Percentiles rank a stretch among this genome's conserved stretches.
Conservation (phyloP, 2,888 invertebrate genomes). For the Margaritifera margaritifera region DNA sequence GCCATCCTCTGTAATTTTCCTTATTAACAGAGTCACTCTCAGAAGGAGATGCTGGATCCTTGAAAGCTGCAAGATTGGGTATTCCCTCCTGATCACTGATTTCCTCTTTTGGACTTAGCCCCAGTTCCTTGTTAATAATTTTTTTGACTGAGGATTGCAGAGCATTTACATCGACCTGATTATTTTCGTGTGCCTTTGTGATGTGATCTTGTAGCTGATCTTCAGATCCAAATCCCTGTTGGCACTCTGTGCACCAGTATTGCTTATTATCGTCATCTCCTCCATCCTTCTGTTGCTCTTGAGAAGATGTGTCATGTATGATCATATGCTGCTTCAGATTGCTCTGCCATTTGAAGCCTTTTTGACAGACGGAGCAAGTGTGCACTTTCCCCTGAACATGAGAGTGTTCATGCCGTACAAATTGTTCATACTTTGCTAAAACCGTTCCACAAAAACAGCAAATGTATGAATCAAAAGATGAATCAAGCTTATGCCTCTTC, state of each 20-base stretch:
- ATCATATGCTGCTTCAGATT: slow-evolving; percentile 51
- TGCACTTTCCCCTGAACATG: slow-evolving; percentile 51
- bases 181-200: slow-evolving; percentile 40
- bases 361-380: slow-evolving; percentile 46
- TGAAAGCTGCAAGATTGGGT: too few species aligned
- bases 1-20: too few species aligned
- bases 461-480: slow-evolving; percentile 37
- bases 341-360: slow-evolving; percentile 48
- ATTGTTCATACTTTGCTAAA: slow-evolving; percentile 51
- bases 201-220: slow-evolving; percentile 51
- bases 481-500: slow-evolving; percentile 49
- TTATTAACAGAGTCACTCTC: too few species aligned
- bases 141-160: background rate
- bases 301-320: background rate
- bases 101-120: background rate
- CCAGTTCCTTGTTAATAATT: background rate
- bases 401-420: slow-evolving; percentile 57
- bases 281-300: background rate
- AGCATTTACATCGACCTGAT: background rate
- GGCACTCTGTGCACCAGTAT: slow-evolving; percentile 62
- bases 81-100: too few species aligned
- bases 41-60: too few species aligned
- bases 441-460: slow-evolving; percentile 58
- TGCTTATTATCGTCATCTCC: slow-evolving; percentile 30
- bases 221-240: slow-evolving; percentile 54